Evolutionary conservation across 2,113 vertebrate species (phyloP).

Genomic region (Thymallus thymallus): DNA sequence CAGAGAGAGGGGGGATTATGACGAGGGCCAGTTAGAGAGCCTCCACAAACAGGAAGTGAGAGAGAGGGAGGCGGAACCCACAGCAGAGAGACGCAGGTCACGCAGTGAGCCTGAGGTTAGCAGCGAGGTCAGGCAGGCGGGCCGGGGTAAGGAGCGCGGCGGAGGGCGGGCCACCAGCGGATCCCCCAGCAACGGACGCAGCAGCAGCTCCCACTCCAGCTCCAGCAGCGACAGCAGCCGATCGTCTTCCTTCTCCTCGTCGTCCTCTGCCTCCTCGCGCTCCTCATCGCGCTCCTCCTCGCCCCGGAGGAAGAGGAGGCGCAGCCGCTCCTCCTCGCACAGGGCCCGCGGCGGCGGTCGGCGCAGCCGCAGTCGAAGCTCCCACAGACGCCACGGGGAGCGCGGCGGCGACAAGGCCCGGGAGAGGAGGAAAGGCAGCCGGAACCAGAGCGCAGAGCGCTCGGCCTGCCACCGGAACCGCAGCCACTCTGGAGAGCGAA

Average conservation of each 20-base stretch:
- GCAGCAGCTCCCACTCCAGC: constrained; percentile 84
- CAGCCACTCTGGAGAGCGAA: constrained; percentile 74
- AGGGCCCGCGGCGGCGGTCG: constrained; percentile 79
- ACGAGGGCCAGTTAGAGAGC: constrained; percentile 82
- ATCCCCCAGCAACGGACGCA: constrained; percentile 81
- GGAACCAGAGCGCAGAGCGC: constrained; percentile 68
- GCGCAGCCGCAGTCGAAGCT: constrained; percentile 83
- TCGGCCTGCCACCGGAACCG: constrained; percentile 77
- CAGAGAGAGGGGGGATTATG: constrained; percentile 87
- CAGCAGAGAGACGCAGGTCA: constrained; percentile 88
- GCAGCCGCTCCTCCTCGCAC: constrained; percentile 82
- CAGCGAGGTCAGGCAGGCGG: constrained; percentile 80
- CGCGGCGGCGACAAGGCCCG: constrained; percentile 78
- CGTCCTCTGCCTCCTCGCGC: constrained; percentile 86
- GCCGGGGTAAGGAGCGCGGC: constrained; percentile 80
- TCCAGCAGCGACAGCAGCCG: constrained; percentile 83
- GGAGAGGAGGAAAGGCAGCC: constrained; percentile 82
- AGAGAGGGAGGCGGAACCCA: constrained; percentile 82
- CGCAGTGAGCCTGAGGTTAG: constrained; percentile 77
- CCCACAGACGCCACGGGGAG: constrained; percentile 77
- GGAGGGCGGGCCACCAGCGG: constrained; percentile 70
- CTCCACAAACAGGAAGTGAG: constrained; percentile 84
- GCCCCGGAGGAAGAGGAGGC: constrained; percentile 70
- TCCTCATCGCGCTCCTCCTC: constrained; percentile 88
- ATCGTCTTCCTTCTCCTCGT: constrained; percentile 88